Conservation (phyloP, 2,797 vertebrate genomes). For the Anguilla megastoma region DNA sequence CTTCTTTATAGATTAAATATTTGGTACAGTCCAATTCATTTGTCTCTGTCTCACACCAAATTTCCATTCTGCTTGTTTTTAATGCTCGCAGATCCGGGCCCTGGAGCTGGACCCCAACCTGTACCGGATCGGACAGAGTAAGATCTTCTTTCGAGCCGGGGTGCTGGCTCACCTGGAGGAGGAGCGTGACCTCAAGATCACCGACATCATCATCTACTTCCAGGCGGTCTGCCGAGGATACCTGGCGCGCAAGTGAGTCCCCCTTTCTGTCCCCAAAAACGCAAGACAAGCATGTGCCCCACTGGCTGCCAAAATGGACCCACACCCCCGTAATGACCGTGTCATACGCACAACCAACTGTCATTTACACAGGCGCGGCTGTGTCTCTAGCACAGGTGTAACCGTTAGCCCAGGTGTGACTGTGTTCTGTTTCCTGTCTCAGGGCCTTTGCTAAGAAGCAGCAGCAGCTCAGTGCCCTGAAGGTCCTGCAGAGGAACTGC, state of each 20-base stretch:
- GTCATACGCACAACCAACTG: neutral
- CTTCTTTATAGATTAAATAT: neutral
- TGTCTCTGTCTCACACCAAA: neutral
- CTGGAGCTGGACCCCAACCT: conserved; percentile 93
- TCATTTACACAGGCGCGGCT: neutral
- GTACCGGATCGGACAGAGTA: conserved; percentile 96
- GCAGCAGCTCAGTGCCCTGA: conserved; percentile 93
- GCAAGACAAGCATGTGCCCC: neutral
- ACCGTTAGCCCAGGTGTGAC: neutral
- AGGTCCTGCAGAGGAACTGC: conserved; percentile 95
- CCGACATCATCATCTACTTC: conserved; percentile 97
- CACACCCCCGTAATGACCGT: neutral
- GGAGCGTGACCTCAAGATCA: conserved; percentile 95
- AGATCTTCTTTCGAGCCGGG: conserved; percentile 97
- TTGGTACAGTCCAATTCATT: neutral
- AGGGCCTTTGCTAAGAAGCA: conserved; percentile 97
- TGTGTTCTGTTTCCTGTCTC: conserved; percentile 9
- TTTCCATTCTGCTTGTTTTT: neutral
- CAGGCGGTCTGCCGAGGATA: conserved; percentile 94
- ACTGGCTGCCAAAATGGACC: neutral
- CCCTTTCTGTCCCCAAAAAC: neutral
- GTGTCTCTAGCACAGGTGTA: neutral
- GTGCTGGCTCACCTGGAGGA: conserved; percentile 95
- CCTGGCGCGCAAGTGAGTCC: conserved; percentile 90
- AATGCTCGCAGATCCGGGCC: conserved; percentile 80